Conservation (phyloP, 2,888 invertebrate genomes). For the Celastrina argiolus region DNA sequence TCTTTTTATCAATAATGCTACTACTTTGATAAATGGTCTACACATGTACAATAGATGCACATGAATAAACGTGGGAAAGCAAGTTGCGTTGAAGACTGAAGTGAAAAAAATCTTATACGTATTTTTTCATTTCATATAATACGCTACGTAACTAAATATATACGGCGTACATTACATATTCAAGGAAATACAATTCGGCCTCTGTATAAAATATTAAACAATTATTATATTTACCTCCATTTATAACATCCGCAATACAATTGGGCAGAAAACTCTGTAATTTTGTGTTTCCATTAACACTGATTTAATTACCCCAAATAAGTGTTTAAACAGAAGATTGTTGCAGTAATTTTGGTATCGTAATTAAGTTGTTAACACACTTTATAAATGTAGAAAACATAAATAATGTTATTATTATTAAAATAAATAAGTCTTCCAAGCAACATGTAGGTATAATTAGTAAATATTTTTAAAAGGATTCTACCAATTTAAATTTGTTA, state of each 20-base stretch:
- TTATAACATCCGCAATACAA: background rate
- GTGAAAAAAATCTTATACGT: background rate
- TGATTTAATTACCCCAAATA: background rate
- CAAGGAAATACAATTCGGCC: background rate
- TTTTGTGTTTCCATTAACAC: slow-evolving; percentile 4
- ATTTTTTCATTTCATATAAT: too few species aligned
- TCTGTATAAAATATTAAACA: background rate
- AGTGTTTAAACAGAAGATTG: background rate
- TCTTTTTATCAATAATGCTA: background rate
- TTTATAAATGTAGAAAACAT: background rate
- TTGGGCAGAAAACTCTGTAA: background rate
- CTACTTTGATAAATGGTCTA: background rate
- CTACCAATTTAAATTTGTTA: too few species aligned
- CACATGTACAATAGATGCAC: background rate
- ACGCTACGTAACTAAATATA: background rate
- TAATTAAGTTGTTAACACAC: background rate
- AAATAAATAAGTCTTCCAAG: too few species aligned
- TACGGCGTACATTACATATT: background rate
- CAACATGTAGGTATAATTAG: too few species aligned
- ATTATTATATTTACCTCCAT: background rate
- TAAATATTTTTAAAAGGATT: too few species aligned
- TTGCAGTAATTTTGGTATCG: background rate
- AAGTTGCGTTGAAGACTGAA: background rate
- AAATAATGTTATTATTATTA: too few species aligned
- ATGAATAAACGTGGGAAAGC: background rate